Evolutionary conservation across 1,140 invertebrate genomes (phyloP).

Genomic region (Battus philenor): DNA sequence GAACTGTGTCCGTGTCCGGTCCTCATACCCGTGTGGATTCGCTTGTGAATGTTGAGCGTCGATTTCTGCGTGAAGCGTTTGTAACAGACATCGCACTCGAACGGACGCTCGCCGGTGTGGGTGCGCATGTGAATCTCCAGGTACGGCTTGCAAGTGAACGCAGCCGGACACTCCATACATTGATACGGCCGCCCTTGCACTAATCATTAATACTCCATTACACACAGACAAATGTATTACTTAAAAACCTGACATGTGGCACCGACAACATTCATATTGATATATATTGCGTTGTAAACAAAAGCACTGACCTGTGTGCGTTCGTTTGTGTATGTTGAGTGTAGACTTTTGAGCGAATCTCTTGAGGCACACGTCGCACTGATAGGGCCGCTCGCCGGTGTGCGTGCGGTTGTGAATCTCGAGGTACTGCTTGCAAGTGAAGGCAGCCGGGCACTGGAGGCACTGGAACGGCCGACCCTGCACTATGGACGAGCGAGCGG

Average conservation of each 20-base stretch:
- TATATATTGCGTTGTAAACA: constrained; percentile 12
- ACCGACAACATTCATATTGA: constrained; percentile 53
- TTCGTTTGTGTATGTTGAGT: constrained; percentile 70
- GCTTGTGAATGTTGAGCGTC: constrained; percentile 87
- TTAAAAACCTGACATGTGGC: constrained; percentile 46
- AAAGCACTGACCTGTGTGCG: constrained; percentile 58
- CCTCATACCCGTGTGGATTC: constrained; percentile 82
- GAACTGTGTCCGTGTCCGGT: neutral
- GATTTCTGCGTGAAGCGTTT: constrained; percentile 84
- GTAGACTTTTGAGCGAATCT: constrained; percentile 74
- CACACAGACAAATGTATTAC: constrained; percentile 20
- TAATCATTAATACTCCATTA: constrained; percentile 32
- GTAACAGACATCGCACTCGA: constrained; percentile 81
- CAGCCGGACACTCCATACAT: constrained; percentile 79
- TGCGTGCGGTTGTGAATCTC: constrained; percentile 87
- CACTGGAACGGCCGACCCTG: constrained; percentile 81
- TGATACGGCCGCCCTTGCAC: constrained; percentile 78
- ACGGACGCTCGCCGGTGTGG: constrained; percentile 85
- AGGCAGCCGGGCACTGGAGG: constrained; percentile 79
- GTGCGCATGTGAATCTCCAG: constrained; percentile 86
- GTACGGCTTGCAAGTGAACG: constrained; percentile 81
- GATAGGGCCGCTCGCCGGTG: constrained; percentile 78
- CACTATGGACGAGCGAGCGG: constrained; percentile 39
- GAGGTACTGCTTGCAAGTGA: constrained; percentile 82
- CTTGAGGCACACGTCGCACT: constrained; percentile 73